phyloP scores from a whole-genome alignment of 2,888 invertebrate species.

The Zaprionus bogoriensis region DNA sequence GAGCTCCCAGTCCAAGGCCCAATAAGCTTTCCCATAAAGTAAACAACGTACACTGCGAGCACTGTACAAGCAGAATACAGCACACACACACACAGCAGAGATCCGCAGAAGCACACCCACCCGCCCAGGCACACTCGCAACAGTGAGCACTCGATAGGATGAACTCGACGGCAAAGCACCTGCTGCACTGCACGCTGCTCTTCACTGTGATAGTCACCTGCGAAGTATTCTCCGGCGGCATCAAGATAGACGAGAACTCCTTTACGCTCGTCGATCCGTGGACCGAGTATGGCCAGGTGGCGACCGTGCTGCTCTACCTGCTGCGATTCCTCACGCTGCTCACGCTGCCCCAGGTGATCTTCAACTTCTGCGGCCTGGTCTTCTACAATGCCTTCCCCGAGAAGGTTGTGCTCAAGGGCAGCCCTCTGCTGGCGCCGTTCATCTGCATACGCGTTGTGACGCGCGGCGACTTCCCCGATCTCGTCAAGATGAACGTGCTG shows the following conservation, averaged over 20 bases:
- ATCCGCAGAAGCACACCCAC: too few relatives aligned
- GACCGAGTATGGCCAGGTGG: constrained; percentile 90
- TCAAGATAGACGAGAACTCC: constrained; percentile 85
- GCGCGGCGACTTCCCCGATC: constrained; percentile 95
- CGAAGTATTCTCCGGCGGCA: constrained; percentile 87
- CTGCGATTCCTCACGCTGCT: constrained; percentile 91
- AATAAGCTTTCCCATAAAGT: neutral
- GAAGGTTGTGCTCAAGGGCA: constrained; percentile 93
- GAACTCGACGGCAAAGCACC: constrained; percentile 87
- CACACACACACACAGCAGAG: neutral
- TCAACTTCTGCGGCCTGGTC: constrained; percentile 91
- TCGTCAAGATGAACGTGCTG: constrained; percentile 93
- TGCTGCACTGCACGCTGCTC: constrained; percentile 90
- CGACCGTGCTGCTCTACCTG: constrained; percentile 89
- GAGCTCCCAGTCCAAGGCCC: neutral
- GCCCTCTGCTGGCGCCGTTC: constrained; percentile 95
- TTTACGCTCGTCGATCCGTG: constrained; percentile 89
- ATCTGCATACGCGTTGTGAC: constrained; percentile 97
- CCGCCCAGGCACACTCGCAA: too few relatives aligned
- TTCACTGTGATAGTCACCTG: constrained; percentile 89
- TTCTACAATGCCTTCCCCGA: constrained; percentile 97
- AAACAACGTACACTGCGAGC: neutral
- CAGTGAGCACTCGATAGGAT: constrained; percentile 57
- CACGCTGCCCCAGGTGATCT: constrained; percentile 94
- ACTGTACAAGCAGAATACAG: neutral